Conservation (phyloP, 2,888 invertebrate species). For the Crematogaster levior region DNA sequence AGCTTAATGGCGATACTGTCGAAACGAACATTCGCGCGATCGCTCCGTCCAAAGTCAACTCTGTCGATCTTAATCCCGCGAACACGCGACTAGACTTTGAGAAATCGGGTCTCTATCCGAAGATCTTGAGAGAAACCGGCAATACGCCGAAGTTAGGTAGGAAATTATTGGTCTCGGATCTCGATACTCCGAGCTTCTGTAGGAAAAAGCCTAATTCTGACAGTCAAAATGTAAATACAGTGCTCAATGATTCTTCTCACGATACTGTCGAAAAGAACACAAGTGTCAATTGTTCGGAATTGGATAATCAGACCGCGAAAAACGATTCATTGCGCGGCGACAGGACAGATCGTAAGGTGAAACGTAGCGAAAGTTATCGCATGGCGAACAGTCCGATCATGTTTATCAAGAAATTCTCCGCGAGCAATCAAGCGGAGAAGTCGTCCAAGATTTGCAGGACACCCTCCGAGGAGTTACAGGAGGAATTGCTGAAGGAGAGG, state of each 20-base stretch:
- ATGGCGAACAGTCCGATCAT: conserved; percentile 92
- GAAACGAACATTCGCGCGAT: conserved; percentile 2
- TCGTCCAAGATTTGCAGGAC: conserved; percentile 81
- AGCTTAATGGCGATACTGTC: conserved; percentile 25
- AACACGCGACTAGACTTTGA: conserved; percentile 75
- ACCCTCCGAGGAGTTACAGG: conserved; percentile 83
- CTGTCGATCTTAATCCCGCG: neutral
- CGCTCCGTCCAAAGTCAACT: conserved; percentile 8
- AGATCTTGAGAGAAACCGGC: conserved; percentile 74
- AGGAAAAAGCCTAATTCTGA: conserved; percentile 57
- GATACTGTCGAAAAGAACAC: neutral
- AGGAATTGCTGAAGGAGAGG: conserved; percentile 88
- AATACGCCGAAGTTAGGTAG: conserved; percentile 82
- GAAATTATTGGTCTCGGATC: conserved; percentile 79
- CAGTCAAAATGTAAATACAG: conserved; percentile 28
- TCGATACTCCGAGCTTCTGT: conserved; percentile 76
- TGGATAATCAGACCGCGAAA: conserved; percentile 25
- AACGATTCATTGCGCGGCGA: conserved; percentile 29
- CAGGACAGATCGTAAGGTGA: conserved; percentile 87
- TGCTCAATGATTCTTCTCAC: too few relatives aligned
- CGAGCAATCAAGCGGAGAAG: conserved; percentile 73
- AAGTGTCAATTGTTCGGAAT: conserved; percentile 31
- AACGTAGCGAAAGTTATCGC: conserved; percentile 94
- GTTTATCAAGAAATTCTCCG: conserved; percentile 87
- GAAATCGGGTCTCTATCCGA: conserved; percentile 72